Evolutionary conservation across 2,797 vertebrate species (phyloP).

Genomic region (Sternotherus odoratus): DNA sequence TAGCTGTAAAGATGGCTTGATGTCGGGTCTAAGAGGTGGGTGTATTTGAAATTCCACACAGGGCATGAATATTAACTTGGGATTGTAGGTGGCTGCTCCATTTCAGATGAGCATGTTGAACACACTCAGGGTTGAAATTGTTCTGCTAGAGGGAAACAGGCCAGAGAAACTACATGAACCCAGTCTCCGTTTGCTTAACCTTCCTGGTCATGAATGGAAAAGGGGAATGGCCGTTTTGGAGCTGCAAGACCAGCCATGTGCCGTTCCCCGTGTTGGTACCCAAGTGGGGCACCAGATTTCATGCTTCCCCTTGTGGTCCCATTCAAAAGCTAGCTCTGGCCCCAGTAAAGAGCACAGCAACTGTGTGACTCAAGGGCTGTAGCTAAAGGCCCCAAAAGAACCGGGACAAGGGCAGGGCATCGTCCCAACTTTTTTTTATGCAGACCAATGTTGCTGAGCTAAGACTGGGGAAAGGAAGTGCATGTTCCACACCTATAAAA

Average conservation of each 20-base stretch:
- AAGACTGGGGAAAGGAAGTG: not conserved
- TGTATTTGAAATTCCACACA: slow-evolving; percentile 26
- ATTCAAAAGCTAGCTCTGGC: not conserved
- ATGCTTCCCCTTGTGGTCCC: not conserved
- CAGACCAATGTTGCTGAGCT: not conserved
- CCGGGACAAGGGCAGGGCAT: not conserved
- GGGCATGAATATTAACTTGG: slow-evolving; percentile 61
- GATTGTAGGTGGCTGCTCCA: slow-evolving; percentile 32
- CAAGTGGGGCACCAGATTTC: not conserved
- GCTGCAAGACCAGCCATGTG: not conserved
- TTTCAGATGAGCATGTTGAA: slow-evolving; percentile 32
- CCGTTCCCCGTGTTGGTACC: too few relatives aligned
- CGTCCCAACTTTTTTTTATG: not conserved
- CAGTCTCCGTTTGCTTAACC: not conserved
- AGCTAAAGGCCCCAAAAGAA: not conserved
- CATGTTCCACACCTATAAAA: not conserved
- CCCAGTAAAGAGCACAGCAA: not conserved
- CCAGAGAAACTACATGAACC: not conserved
- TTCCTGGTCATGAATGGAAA: not conserved
- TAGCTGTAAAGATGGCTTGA: slow-evolving; percentile 70
- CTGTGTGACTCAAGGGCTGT: not conserved
- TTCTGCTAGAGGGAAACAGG: accelerated
- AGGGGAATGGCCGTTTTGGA: not conserved
- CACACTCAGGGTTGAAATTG: slow-evolving; percentile 3
- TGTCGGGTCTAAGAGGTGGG: slow-evolving; percentile 47